Conservation (phyloP, 35 echinoderm and acorn worm species). For the Strongylocentrotus purpuratus region DNA sequence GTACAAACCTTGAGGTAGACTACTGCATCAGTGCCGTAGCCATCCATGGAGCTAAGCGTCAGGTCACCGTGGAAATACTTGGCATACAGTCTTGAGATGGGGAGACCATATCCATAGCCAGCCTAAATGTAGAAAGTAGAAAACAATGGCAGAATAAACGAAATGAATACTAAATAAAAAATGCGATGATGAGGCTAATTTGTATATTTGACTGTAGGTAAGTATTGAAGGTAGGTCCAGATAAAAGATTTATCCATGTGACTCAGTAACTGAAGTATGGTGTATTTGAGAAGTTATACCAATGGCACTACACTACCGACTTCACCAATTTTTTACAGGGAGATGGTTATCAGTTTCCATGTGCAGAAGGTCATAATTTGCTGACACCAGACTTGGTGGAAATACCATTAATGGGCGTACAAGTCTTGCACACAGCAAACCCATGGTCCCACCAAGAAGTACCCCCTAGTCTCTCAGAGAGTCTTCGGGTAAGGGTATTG, state of each 20-base stretch:
- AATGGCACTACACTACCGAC: neutral
- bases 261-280: neutral
- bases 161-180: neutral
- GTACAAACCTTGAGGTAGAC: constrained; percentile 86
- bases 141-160: neutral
- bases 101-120: constrained; percentile 95
- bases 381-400: too few relatives aligned
- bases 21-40: constrained; percentile 93
- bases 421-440: too few relatives aligned
- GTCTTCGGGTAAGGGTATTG: too few relatives aligned
- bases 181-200: neutral
- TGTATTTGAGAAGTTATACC: neutral
- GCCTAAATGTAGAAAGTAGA: constrained; percentile 61
- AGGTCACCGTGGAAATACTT: constrained; percentile 97
- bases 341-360: too few relatives aligned
- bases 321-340: too few relatives aligned
- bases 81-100: constrained; percentile 87
- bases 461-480: too few relatives aligned
- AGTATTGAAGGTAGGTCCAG: neutral
- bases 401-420: too few relatives aligned
- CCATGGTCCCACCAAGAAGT: too few relatives aligned
- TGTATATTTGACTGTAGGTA: neutral
- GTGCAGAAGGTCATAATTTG: too few relatives aligned
- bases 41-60: constrained; percentile 84
- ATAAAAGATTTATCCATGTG: neutral